Evolutionary conservation across 2,888 invertebrate genomes (phyloP), one percentile per base, ranked within the genome.

Genomic region (Euphydryas editha): DNA sequence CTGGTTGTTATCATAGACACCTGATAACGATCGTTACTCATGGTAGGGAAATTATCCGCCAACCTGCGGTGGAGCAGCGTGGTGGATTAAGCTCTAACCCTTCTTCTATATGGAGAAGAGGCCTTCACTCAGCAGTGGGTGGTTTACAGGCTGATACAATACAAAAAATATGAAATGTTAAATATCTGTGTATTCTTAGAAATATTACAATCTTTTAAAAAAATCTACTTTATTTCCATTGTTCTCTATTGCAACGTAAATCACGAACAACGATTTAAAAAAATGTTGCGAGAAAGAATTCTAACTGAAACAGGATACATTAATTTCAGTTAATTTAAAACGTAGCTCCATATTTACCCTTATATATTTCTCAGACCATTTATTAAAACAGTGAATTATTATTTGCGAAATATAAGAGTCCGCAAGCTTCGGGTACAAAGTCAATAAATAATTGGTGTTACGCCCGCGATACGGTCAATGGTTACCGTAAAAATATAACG

Each of bases 341-440:
- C 58, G n/a, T 63, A n/a, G 21, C 36, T 63, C 24, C n/a, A 63
- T 30, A 20, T 65, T 56, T 55, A 24, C 21, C 42, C 36, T 42
- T 49, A 66, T 66, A 51, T 46, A 62, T 66, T 57, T 30, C 44
- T 49, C 54, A 21, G 44, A 36, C 57, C 58, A 37, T 62, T 66
- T 66, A 51, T 66, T 54, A 62, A 36, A 65, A 44, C 54, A 11
- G 30, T 61, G 65, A 61, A 17, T 65, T 57, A 61, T 54, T 42
- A 51, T 24, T 20, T 11, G 39, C 30, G 61, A 57, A 54, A 58
- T 42, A 49, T 55, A 56, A 42, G 39, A n/a, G 30, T 62, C 30
- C 57, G 49, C 30, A 42, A 39, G 42, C 49, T 47, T 56, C 17
- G 20, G 36, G 36, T 51, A 51, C 51, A 59, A 62, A n/a, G 44